Percentiles rank a stretch among this genome's conserved stretches.
Conservation (phyloP, 2,797 vertebrate species). For the Microhierax caerulescens region DNA sequence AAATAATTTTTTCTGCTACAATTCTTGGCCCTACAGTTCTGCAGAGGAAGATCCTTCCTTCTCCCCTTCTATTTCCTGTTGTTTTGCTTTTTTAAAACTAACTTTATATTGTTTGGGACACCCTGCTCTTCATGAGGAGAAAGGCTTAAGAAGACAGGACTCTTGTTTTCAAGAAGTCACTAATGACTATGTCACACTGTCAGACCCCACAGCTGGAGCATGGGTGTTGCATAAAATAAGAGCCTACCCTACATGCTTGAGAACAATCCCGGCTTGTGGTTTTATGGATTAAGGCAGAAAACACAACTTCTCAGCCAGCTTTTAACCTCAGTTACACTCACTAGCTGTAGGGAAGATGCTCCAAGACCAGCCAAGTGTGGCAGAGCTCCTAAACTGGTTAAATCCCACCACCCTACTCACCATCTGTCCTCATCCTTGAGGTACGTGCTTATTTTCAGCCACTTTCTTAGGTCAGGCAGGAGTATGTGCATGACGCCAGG, state of each 20-base stretch:
- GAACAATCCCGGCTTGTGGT: not conserved
- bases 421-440: not conserved
- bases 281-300: not conserved
- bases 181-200: not conserved
- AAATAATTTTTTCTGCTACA: not conserved
- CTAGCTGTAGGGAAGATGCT: not conserved
- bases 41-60: not conserved
- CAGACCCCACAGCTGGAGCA: not conserved
- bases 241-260: not conserved
- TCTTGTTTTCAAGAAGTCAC: not conserved
- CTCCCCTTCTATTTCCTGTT: not conserved
- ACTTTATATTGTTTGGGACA: not conserved
- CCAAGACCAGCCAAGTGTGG: not conserved
- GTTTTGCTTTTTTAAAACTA: not conserved
- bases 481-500: rapidly evolving
- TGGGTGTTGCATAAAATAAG: not conserved
- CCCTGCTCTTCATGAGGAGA: not conserved
- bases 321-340: not conserved
- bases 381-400: not conserved
- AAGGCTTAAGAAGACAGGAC: not conserved
- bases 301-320: not conserved
- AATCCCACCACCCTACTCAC: not conserved
- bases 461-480: not conserved
- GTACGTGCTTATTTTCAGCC: not conserved
- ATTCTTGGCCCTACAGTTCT: not conserved